Base-by-base conservation (phyloP, 2,113 vertebrate genomes). In the Corythornis madagascariensis region DNA sequence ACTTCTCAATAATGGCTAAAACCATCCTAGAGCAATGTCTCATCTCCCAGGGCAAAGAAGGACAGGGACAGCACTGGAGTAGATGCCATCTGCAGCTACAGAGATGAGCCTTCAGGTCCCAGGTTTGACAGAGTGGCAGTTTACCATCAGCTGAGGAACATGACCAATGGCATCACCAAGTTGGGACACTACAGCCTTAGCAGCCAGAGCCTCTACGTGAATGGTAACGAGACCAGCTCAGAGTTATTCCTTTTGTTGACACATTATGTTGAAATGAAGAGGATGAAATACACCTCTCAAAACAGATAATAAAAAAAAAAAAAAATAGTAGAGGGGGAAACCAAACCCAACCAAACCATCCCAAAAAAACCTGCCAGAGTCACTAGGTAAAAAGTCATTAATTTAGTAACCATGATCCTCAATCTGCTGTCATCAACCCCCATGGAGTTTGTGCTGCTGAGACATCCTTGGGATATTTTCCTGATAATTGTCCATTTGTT, bases 101-200 rank as follows among this genome's bases (percentile, higher is more conserved):
- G 20, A 33, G 66, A 92, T 42, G 86, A 77, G 3, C 79, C 92
- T 6, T 17, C 56, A 21, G 55, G 11, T 13, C 72, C 70, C 9
- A 57, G 18, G 8, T 97, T 97, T 67, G 86, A 93, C 92, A 89
- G 69, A 45, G 75, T 86, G 43, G 57, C 2, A 2, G 5, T 97
- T 17, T 98, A 97, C 78, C 89, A 3, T 18, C 96, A 98, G 64
- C 76, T 98, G 48, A 96, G 85, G 53, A 91, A 90, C 33, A 73
- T 90, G 83, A 95, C 91, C 35, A n/a, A 86, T 9, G 47, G 81
- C 52, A 25, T 96, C 93, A 97, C 95, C 33, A 60, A 47, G 50
- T 35, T 98, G 76, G 97, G 96, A 22, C 73, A 26, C 85, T 98
- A 97, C 63, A 72, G 24, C 38, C 84, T 97, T 13, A 82, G 91